Evolutionary conservation across 2,888 invertebrate genomes (phyloP), one percentile per base, ranked within the genome.

Genomic region (Caenorhabditis panamensis): DNA sequence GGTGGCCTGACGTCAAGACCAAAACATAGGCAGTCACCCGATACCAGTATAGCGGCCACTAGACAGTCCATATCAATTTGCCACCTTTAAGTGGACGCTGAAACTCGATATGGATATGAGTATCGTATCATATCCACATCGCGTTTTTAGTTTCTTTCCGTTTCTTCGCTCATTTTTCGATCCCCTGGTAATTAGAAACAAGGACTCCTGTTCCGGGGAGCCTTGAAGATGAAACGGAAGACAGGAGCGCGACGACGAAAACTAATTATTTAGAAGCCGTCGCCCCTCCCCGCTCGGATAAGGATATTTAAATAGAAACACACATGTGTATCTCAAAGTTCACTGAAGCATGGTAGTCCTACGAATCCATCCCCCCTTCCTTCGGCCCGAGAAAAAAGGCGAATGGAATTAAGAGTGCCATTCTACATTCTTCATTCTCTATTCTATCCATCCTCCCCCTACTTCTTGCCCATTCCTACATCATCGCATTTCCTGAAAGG

Each of bases 321-420:
- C 64, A 64, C 64, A 73, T 47, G 13, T 41, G 41, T 20, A 59
- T 71, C 63, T 72, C 37, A 56, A 64, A 75, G 66, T 75, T 75
- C 75, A 75, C 24, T 61, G 75, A 64, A 58, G 75, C 75, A 66
- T 75, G 66, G 75, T 75, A 59, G 66, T 72, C 72, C 72, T 63
- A 64, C 63, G 72, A 56, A 58, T 54, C 66, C 53, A 5, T 44
- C 58, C 56, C 20, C 41, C 31, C 58, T 64, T 54, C 36, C 49
- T 1, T 47, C 37, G 11, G 49, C 24, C 47, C 18, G 20, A 18
- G 11, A 51, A 68, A 61, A 62, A 71, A 62, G 44, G 26, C 31
- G 71, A 63, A 72, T 72, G 56, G 66, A 66, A 75, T 75, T 66
- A 66, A 66, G 61, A 75, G 75, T 64, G 59, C 66, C 24, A 49